phyloP scores from a whole-genome alignment of 1,140 invertebrate species.

The Papilio helenus region DNA sequence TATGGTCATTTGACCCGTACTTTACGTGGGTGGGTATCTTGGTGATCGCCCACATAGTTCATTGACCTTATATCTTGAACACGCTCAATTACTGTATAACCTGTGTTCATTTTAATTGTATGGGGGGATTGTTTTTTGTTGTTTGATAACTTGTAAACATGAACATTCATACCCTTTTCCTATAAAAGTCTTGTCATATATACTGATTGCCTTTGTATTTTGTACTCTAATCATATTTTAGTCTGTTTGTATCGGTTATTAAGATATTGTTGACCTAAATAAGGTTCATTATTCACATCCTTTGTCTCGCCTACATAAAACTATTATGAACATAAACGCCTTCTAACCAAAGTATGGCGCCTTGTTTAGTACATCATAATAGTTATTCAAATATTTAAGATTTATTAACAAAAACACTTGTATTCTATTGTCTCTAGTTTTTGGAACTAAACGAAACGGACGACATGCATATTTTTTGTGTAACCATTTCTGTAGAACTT shows the following conservation, averaged over 20 bases:
- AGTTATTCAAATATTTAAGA: not conserved
- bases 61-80: not conserved
- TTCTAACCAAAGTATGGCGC: not conserved
- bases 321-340: not conserved
- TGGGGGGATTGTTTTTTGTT: no score
- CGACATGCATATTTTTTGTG: no score
- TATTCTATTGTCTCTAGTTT: no score
- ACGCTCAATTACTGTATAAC: not conserved
- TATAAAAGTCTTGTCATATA: no score
- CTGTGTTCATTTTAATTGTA: not conserved
- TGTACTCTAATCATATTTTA: no score
- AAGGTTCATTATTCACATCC: not conserved
- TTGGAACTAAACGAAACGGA: no score
- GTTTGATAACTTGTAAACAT: not conserved
- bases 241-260: not conserved
- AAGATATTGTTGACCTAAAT: slow-evolving; percentile 5
- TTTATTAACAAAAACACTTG: no score
- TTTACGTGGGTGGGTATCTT: not conserved
- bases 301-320: not conserved
- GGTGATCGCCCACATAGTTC: not conserved
- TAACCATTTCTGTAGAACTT: no score
- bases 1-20: not conserved
- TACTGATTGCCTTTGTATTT: no score
- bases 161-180: no score
- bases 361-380: not conserved